These are phyloP conservation scores for Xenentodon cancila DNA, from an alignment of 2,797 vertebrate species.

Conservation along the genomic window DNA sequence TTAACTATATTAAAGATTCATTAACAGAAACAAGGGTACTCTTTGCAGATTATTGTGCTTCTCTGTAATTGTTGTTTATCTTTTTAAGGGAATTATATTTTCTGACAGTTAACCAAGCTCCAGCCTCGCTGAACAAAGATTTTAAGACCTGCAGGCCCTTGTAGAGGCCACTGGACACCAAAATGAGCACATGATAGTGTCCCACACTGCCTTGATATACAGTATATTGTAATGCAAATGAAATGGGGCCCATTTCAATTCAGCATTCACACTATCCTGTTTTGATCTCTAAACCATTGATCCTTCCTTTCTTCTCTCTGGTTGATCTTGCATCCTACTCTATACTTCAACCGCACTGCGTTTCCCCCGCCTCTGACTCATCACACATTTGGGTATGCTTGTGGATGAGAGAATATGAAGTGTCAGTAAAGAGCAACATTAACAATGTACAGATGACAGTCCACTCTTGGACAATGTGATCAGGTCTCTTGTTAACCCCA, in stretches of 20 bases:
- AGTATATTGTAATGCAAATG: constrained; percentile 27
- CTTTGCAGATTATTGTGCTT: too few species aligned
- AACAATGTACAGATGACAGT: constrained; percentile 27
- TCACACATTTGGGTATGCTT: constrained; percentile 15
- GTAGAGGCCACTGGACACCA: neutral
- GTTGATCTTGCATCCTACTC: constrained; percentile 37
- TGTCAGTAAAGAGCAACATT: constrained; percentile 25
- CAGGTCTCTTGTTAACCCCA: constrained; percentile 18
- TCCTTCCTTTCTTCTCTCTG: constrained; percentile 10
- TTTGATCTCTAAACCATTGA: constrained; percentile 36
- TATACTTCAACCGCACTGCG: constrained; percentile 42
- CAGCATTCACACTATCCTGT: constrained; percentile 22
- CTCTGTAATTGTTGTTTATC: too few species aligned
- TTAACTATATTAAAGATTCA: too few species aligned
- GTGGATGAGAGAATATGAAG: constrained; percentile 32
- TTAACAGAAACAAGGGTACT: too few species aligned
- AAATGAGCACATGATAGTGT: neutral
- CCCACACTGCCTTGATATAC: neutral
- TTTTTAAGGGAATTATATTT: too few species aligned
- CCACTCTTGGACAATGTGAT: constrained; percentile 20
- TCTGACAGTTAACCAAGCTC: too few species aligned
- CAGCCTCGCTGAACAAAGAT: too few species aligned
- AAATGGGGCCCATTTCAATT: constrained; percentile 27
- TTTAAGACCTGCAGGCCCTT: neutral
- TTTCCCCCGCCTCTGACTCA: constrained; percentile 61